Evolutionary conservation across 1,140 invertebrate species (phyloP).

Genomic region (Anthonomus grandis): DNA sequence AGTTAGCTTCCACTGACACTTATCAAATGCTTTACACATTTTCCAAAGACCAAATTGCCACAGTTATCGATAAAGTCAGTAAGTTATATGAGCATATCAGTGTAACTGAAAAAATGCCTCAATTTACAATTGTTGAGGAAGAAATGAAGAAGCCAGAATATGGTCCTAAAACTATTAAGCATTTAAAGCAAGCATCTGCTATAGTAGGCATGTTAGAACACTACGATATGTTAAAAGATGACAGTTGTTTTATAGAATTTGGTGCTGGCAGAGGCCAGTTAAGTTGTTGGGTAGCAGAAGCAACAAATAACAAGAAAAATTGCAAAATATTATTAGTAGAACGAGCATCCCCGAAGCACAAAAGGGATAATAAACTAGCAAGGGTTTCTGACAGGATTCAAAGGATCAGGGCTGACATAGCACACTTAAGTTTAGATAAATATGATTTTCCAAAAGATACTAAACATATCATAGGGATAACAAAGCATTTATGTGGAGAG

Average conservation of each 20-base stretch:
- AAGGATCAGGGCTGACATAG: slow-evolving; percentile 69
- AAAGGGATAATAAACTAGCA: slow-evolving; percentile 69
- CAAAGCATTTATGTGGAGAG: slow-evolving; percentile 83
- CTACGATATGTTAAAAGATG: slow-evolving; percentile 53
- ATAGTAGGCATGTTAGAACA: slow-evolving; percentile 61
- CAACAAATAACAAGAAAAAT: slow-evolving; percentile 51
- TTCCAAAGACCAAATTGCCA: slow-evolving; percentile 46
- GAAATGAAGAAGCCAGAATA: slow-evolving; percentile 62
- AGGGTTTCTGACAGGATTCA: slow-evolving; percentile 52
- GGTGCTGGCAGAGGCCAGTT: slow-evolving; percentile 83
- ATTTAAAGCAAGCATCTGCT: slow-evolving; percentile 69
- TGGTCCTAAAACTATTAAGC: slow-evolving; percentile 62
- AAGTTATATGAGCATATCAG: slow-evolving; percentile 46
- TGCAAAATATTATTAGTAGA: slow-evolving; percentile 70
- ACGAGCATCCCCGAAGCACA: slow-evolving; percentile 73
- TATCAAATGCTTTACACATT: slow-evolving; percentile 50
- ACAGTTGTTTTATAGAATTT: slow-evolving; percentile 77
- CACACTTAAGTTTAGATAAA: slow-evolving; percentile 63
- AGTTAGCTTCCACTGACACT: slow-evolving; percentile 16
- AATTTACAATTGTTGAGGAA: slow-evolving; percentile 52
- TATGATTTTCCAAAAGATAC: slow-evolving; percentile 53
- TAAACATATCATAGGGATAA: slow-evolving; percentile 62
- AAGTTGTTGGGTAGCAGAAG: slow-evolving; percentile 68
- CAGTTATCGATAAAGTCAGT: slow-evolving; percentile 52
- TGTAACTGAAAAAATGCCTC: slow-evolving; percentile 51